phyloP scores from a whole-genome alignment of 1,140 invertebrate genomes.

The Drosophila tsacasi region DNA sequence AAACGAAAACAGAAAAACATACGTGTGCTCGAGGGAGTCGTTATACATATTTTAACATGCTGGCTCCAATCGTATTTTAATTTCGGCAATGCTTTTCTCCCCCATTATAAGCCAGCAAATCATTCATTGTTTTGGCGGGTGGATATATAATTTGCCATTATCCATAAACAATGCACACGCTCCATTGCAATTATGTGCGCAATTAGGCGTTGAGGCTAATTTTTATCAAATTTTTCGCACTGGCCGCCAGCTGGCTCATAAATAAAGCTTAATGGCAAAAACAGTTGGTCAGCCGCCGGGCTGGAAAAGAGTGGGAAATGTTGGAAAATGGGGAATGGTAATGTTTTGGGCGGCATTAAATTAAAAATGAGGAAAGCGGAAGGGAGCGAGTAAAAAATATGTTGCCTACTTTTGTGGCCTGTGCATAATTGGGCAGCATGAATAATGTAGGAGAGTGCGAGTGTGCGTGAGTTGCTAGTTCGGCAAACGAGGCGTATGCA shows the following conservation, averaged over 20 bases:
- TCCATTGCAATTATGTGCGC: slow-evolving; percentile 56
- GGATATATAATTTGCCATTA: slow-evolving; percentile 27
- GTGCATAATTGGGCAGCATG: slow-evolving; percentile 65
- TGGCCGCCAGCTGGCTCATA: slow-evolving; percentile 57
- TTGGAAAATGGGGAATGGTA: slow-evolving; percentile 1
- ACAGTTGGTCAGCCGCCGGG: slow-evolving; percentile 58
- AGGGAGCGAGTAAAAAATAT: slow-evolving; percentile 56
- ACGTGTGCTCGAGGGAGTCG: slow-evolving; percentile 30
- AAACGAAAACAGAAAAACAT: slow-evolving; percentile 22
- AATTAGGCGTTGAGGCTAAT: slow-evolving; percentile 61
- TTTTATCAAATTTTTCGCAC: slow-evolving; percentile 47
- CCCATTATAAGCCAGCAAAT: slow-evolving; percentile 29
- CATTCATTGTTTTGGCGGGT: slow-evolving; percentile 12
- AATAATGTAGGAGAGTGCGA: slow-evolving; percentile 56
- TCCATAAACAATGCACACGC: slow-evolving; percentile 48
- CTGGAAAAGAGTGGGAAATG: neutral
- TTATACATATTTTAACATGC: slow-evolving; percentile 35
- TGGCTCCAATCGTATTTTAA: slow-evolving; percentile 21
- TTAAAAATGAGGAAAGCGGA: slow-evolving; percentile 45
- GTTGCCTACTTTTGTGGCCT: slow-evolving; percentile 58
- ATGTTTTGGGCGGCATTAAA: slow-evolving; percentile 27
- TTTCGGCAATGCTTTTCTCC: slow-evolving; percentile 10
- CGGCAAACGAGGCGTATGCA: slow-evolving; percentile 74
- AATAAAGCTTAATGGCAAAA: slow-evolving; percentile 76
- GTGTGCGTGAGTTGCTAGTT: slow-evolving; percentile 61